These are phyloP conservation scores for Rutpela maculata DNA, from an alignment of 2,888 invertebrate genomes.

Conservation along the genomic window DNA sequence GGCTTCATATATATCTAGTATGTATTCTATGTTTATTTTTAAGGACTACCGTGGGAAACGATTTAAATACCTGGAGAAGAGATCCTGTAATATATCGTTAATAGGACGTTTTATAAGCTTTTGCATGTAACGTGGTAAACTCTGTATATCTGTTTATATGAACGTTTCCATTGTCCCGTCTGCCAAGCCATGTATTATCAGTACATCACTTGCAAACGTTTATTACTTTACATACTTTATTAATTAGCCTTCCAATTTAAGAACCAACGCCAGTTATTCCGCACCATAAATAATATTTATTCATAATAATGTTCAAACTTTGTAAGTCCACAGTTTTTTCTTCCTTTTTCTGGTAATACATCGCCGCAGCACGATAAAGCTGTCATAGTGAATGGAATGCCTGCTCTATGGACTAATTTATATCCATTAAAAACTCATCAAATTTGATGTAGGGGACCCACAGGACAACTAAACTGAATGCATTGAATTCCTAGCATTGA, in stretches of 20 bases:
- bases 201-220: too few relatives aligned
- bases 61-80: too few relatives aligned
- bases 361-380: slow-evolving; percentile 23
- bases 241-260: neutral
- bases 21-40: too few relatives aligned
- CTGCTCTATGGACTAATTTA: slow-evolving; percentile 58
- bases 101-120: too few relatives aligned
- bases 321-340: neutral
- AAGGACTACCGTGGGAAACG: too few relatives aligned
- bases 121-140: too few relatives aligned
- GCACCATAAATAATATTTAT: neutral
- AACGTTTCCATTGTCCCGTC: neutral
- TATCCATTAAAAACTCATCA: slow-evolving; percentile 64
- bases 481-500: slow-evolving; percentile 39
- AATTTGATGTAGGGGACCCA: slow-evolving; percentile 58
- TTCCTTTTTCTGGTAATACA: slow-evolving; percentile 17
- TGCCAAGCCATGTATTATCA: too few relatives aligned
- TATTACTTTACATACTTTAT: neutral
- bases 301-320: slow-evolving; percentile 5
- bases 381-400: slow-evolving; percentile 46
- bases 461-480: slow-evolving; percentile 48
- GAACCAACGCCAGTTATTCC: neutral
- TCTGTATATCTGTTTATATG: neutral
- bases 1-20: too few relatives aligned
- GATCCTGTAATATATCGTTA: too few relatives aligned